Evolutionary conservation across 2,888 invertebrate genomes (phyloP), one percentile per base, ranked within the genome.

Genomic region (Heliconius hortense): DNA sequence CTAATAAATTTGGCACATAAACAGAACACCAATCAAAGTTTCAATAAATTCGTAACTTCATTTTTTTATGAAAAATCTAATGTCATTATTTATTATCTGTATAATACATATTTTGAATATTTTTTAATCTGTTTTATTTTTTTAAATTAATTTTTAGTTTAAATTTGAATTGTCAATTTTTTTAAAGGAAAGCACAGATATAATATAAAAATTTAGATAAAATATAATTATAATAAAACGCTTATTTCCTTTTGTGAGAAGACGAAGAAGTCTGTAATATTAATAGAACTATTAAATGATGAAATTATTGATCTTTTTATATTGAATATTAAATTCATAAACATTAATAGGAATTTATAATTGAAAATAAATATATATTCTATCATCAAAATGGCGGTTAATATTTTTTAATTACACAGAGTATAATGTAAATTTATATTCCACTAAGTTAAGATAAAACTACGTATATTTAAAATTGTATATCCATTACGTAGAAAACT

Each of bases 1-100:
- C 28, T 53, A 80, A 80, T 74, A 80, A 82, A 77, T 82, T 82
- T 82, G 82, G 82, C 82, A 82, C 82, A 76, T 43, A 75, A 63
- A 60, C 56, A 72, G 72, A 75, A 56, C 72, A 72, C 74, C 31
- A 73, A n/a, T 69, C 31, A 66, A 59, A 35, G 39, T 68, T 67
- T 21, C 48, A 70, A 59, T 60, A 72, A 67, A 67, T 75, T 72
- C 67, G 35, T 67, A 35, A 60, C 35, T 67, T 60, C 1, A 67
- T 26, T 21, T 31, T 69, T 53, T 31, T 31, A 53, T 31, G 53
- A 53, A 13, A 11, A 26, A n/a, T n/a, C 2, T 0, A 48, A 35
- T 69, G 31, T 24, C 56, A 10, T 31, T 43, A 62, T 68, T 53
- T 74, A 39, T 73, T 56, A 56, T 66, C 64, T 67, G 28, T 35